Evolutionary conservation across 2,113 vertebrate species (phyloP), one percentile per base, ranked within the genome.

Genomic region (Cyanoderma ruficeps): DNA sequence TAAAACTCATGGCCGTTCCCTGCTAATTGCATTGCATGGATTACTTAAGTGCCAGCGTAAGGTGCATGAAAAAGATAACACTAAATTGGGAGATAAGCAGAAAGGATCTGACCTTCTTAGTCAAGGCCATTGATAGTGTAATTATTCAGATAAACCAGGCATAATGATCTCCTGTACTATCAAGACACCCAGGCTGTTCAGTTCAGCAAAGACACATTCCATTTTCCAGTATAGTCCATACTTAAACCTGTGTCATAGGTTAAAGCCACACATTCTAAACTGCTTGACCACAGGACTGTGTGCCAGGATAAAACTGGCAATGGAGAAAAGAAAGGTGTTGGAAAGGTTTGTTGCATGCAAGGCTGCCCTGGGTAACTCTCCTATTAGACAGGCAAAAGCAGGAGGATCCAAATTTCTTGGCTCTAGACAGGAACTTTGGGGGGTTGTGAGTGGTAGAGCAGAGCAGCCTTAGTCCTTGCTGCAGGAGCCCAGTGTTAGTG

Each of bases 51-150:
- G 83, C 74, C 47, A 82, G n/a, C 0, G 0, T 96, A 95, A 97
- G 78, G 95, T 97, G 97, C 91, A 68, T 49, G 86, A 93, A 96
- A 97, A 98, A 98, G 97, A 98, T 98, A 98, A 98, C 70, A 23
- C 70, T 76, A 57, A 93, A 94, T 31, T 89, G 86, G 74, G 89
- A 97, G 94, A 97, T 83, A 81, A 91, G 52, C 80, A 61, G 68
- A 97, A 97, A 96, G 94, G 83, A 96, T 97, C 95, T 98, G 93
- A 94, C 92, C 89, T 96, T 96, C 95, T 93, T 93, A 93, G 88
- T 91, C 93, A 97, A 97, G 97, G 97, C 97, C 96, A 96, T 15
- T 91, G 96, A 96, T 91, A 97, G 91, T 57, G 63, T 92, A 97
- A 97, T 98, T 98, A 97, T 97, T 96, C 93, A 94, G 94, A 97